phyloP scores from a whole-genome alignment of 2,113 vertebrate species.

The Pyxicephalus adspersus region DNA sequence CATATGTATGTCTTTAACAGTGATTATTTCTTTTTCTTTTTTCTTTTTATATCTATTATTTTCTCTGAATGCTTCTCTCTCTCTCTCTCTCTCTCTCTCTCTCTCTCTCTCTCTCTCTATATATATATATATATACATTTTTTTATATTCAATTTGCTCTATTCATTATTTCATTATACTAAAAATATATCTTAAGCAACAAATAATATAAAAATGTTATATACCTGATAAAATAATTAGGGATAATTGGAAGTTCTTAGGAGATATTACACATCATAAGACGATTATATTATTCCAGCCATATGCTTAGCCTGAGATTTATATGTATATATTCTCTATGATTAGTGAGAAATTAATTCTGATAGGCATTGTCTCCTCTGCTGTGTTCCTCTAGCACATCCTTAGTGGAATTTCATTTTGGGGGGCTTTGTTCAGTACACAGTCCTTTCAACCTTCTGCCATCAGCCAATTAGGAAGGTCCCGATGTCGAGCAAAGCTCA shows the following conservation, averaged over 20 bases:
- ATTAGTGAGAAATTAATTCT: constrained; percentile 27
- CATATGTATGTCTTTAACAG: constrained; percentile 10
- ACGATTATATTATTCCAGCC: background rate
- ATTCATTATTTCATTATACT: background rate
- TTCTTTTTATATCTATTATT: too few relatives aligned
- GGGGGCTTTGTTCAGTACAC: constrained; percentile 18
- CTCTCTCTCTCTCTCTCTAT: too few relatives aligned
- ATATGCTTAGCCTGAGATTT: constrained; percentile 21
- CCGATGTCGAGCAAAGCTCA: constrained; percentile 68
- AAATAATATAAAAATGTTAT: constrained; percentile 5
- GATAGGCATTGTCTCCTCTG: constrained; percentile 20
- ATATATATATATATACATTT: too few relatives aligned
- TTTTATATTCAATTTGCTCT: background rate
- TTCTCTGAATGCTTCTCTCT: background rate
- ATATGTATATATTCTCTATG: constrained; percentile 40
- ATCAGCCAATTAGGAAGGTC: constrained; percentile 76
- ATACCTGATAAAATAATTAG: background rate
- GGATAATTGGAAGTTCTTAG: constrained; percentile 24
- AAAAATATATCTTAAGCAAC: constrained; percentile 6
- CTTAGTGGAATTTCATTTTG: constrained; percentile 37
- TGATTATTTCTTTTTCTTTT: too few relatives aligned
- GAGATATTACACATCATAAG: constrained; percentile 13
- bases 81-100: too few relatives aligned
- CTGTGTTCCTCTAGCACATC: constrained; percentile 23
- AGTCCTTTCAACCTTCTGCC: constrained; percentile 73